Evolutionary conservation across 2,113 vertebrate genomes (phyloP), one percentile per base, ranked within the genome.

Genomic region (Aix galericulata): DNA sequence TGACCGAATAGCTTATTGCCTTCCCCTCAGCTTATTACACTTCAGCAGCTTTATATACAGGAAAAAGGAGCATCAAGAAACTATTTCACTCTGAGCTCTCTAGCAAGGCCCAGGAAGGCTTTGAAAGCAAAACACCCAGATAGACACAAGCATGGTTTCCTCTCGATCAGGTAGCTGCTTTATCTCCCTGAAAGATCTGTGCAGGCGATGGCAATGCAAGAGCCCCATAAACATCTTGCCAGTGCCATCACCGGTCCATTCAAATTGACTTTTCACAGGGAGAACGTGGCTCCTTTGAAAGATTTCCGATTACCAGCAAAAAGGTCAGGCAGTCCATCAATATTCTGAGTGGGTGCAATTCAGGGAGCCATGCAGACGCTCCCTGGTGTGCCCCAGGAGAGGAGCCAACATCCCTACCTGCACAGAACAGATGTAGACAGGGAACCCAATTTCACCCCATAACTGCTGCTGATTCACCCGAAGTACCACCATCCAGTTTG

Each of bases 321-420:
- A 76, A 42, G 58, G 75, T 69, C 79, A 66, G 59, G 71, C 20
- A 5, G 58, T 31, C 23, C 67, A 13, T 59, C 36, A 17, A 3
- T 5, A 3, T 10, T 9, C 8, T 0, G 32, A 52, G 78, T 0
- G 0, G 46, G 36, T 31, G 12, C 1, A 1, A 48, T 10, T 25
- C 56, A 26, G 40, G 21, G 36, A 60, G 36, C 17, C 50, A 16
- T 0, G 1, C 15, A 58, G 38, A 18, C 2, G 2, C 22, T 72
- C 12, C 74, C 8, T 9, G 7, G 15, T 1, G 17, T 36, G 29
- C 12, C 46, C 50, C 22, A 12, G 50, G 59, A 67, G 3, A 32
- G 21, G 6, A 81, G n/a, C 42, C 78, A 40, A 23, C 52, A 26
- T 6, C 36, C 44, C 29, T n/a, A 21, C 5, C 0, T 6, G 38